Evolutionary conservation across 2,797 vertebrate genomes (phyloP), one percentile per base, ranked within the genome.

Genomic region (Taenioides sp.): DNA sequence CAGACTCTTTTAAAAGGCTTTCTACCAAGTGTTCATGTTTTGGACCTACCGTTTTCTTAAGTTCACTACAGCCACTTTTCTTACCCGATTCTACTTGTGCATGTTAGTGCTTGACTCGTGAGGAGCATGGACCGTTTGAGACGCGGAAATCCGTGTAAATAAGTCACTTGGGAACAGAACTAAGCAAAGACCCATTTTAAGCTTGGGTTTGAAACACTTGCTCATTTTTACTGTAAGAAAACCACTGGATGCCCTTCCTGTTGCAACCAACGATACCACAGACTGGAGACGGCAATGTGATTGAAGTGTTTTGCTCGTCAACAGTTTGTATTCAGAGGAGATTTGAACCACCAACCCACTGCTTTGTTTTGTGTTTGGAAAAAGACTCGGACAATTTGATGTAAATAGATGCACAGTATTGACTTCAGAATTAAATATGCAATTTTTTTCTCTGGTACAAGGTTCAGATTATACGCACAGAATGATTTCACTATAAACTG

Each of bases 1-100:
- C 54, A 3, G n/a, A 61, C 23, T 69, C 67, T 75, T 59, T 76
- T 16, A 63, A 72, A 67, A 77, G 75, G 69, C 73, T 74, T 75
- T 79, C 61, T 69, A n/a, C 34, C 16, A 4, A 47, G 4, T 43
- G 40, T 43, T 57, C 18, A 69, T 61, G 28, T 61, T 34, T 20
- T n/a, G 60, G n/a, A 59, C 2, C 14, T 7, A n/a, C 0, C 18
- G 20, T 62, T 62, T 62, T 62, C 43, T 47, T 47, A 47, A 4
- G 16, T 47, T 47, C 43, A 47, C 43, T 3, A 3, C 3, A 43
- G 40, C 4, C 60, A 47, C 23, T 47, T 65, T 27, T 27, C 3
- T 25, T 1, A 16, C 22, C 16, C 25, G 16, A 7, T 22, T 37
- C 18, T 28, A 28, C 58, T 60, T 28, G 12, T 63, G 61, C 61